A percentile compares a stretch with the other conserved stretches of the same genome.
phyloP scores from a whole-genome alignment of 2,113 vertebrate species.

The Hippoglossus stenolepis region DNA sequence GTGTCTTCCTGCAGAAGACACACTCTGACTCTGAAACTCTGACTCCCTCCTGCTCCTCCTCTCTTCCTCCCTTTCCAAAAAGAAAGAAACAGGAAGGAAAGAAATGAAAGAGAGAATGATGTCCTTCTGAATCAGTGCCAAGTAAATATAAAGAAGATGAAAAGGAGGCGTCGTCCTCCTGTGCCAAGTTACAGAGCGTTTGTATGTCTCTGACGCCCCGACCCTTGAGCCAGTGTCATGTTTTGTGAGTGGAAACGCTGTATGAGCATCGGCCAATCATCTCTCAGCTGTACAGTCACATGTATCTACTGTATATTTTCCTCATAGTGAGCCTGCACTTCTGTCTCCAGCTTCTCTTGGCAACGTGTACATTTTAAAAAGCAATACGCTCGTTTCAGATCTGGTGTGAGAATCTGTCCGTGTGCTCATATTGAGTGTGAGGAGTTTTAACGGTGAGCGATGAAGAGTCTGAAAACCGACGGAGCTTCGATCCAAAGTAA shows the following conservation, averaged over 20 bases:
- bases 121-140: conserved; percentile 36
- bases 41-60: background rate
- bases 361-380: conserved; percentile 6
- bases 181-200: conserved; percentile 30
- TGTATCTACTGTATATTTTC: too few species aligned
- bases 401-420: background rate
- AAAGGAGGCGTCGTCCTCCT: conserved; percentile 12
- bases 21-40: background rate
- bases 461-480: too few species aligned
- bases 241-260: conserved; percentile 22
- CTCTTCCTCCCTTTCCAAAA: background rate
- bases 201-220: conserved; percentile 2
- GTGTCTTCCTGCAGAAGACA: too few species aligned
- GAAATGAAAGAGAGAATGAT: background rate
- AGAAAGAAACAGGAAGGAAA: background rate
- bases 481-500: conserved; percentile 23
- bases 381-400: conserved; percentile 39
- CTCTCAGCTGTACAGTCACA: too few species aligned
- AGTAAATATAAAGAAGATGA: conserved; percentile 28
- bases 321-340: background rate
- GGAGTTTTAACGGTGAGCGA: background rate
- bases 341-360: conserved; percentile 11
- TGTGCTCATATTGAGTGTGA: conserved; percentile 56
- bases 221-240: background rate
- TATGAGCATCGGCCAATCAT: background rate